Evolutionary conservation across 2,797 vertebrate species (phyloP), one percentile per base, ranked within the genome.

Genomic region (Malacoraja senta): DNA sequence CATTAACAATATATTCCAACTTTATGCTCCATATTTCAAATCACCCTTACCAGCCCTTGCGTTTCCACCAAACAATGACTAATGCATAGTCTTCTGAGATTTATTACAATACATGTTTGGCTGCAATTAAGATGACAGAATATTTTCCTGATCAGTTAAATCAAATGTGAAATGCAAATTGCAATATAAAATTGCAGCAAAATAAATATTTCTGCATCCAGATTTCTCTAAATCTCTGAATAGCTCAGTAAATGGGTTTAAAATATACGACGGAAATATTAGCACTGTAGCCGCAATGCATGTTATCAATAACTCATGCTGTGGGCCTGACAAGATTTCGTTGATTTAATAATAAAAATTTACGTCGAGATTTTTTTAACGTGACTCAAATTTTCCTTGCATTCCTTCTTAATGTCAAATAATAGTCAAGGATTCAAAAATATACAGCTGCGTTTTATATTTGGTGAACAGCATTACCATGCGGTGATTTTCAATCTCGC

Each of bases 51-150:
- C 24, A 58, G 24, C 24, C 44, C 38, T 21, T 58, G 53, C 29
- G 44, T 83, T 83, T 61, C 9, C 44, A 12, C 26, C 3, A 9
- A 65, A n/a, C 2, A n/a, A n/a, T 84, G 53, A n/a, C n/a, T 13
- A 15, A 84, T 84, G 24, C 1, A 17, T 15, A 63, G 53, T 53
- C n/a, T 68, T 8, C 2, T 88, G 84, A 19, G 63, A 29, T 88
- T 88, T 88, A 88, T 10, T 88, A 88, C 65, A 35, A 68, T 88
- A 32, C 63, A 68, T 88, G 32, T 88, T 32, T 88, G 84, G n/a
- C 61, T 68, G 32, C 61, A 68, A 88, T 68, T n/a, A 88, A 88
- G 84, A 68, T 88, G 84, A 68, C 84, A 88, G 84, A 68, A 88
- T 88, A 88, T 88, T 68, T 88, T 88, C 65, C 19, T 88, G 19